These are phyloP conservation scores for Gallinago paraguaiae DNA, from an alignment of 2,113 vertebrate genomes.

Conservation along the genomic window DNA sequence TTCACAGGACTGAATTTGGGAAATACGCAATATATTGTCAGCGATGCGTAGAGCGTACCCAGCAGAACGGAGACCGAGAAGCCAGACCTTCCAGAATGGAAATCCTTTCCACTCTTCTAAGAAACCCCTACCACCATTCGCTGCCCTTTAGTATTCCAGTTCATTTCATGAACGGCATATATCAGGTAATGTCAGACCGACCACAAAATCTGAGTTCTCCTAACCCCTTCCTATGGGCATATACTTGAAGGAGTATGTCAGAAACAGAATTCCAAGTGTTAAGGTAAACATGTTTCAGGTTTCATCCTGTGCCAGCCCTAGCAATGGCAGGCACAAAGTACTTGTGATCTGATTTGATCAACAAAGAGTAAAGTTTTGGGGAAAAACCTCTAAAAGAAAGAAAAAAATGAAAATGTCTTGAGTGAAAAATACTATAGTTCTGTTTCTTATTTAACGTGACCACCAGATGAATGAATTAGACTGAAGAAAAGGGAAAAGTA, in stretches of 20 bases:
- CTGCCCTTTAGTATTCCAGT: conserved; percentile 96
- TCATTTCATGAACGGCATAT: conserved; percentile 96
- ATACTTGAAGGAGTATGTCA: not conserved
- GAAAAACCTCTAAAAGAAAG: not conserved
- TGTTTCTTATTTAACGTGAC: conserved; percentile 26
- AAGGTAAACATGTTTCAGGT: not conserved
- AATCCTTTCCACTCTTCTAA: conserved; percentile 94
- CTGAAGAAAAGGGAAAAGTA: not conserved
- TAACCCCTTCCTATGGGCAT: not conserved
- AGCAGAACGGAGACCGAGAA: conserved; percentile 91
- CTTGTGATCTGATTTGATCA: not conserved
- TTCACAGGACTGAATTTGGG: conserved; percentile 91
- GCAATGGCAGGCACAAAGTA: not conserved
- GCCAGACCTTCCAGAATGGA: conserved; percentile 95
- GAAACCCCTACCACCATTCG: conserved; percentile 96
- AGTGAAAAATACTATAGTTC: not conserved
- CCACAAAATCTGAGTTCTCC: not conserved
- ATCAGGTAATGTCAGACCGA: conserved; percentile 83
- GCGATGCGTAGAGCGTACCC: conserved; percentile 91
- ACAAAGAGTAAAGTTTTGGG: not conserved
- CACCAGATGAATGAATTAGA: not conserved
- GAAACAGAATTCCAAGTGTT: not conserved
- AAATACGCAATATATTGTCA: conserved; percentile 98
- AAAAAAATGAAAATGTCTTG: not conserved
- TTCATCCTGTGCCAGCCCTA: not conserved